Base-by-base conservation (phyloP, 2,797 vertebrate genomes). In the Mormyrops boulengeri region DNA sequence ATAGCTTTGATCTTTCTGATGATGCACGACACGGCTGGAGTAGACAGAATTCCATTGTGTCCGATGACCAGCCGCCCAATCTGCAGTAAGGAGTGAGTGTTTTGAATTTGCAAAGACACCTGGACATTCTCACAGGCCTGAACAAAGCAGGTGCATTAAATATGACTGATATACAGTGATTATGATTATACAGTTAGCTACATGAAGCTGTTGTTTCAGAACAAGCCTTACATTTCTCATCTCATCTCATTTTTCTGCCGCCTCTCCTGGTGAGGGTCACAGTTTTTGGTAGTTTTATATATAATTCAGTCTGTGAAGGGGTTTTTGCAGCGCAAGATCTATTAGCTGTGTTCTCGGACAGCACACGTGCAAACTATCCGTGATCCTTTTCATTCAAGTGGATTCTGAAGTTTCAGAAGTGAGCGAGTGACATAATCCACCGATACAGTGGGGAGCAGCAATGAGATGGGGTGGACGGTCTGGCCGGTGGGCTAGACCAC, bases 1-100 rank as follows among this genome's bases (percentile, higher is more conserved):
- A 98, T 98, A 85, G 98, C 99, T 94, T 99, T 99, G 94, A 99
- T 98, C 95, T 99, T 99, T 91, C 98, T 96, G 95, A 99, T 99
- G 95, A 99, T 98, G 94, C 98, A 99, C 19, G 99, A 99, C 90
- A 99, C 98, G 26, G 99, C 98, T 87, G 99, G 99, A 4, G 99
- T 99, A 22, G 99, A 99, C 92, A 99, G 96, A 91, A 99, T 97
- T 91, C 99, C 98, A 5, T 97, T 98, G 95, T 99, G 98, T 34
- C 98, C 99, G 91, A 99, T 98, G 89, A 99, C 97, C 94, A 99
- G 93, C 82, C 98, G 97, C 82, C 98, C 99, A 19, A 99, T 99
- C 99, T 99, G 96, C 80, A 91, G 8, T 84, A 91, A 47, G 85
- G 26, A 49, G 53, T 6, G 60, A 55, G 50, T 4, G 30, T 55